Evolutionary conservation across 2,113 vertebrate genomes (phyloP).

Genomic region (Ailurus styani): DNA sequence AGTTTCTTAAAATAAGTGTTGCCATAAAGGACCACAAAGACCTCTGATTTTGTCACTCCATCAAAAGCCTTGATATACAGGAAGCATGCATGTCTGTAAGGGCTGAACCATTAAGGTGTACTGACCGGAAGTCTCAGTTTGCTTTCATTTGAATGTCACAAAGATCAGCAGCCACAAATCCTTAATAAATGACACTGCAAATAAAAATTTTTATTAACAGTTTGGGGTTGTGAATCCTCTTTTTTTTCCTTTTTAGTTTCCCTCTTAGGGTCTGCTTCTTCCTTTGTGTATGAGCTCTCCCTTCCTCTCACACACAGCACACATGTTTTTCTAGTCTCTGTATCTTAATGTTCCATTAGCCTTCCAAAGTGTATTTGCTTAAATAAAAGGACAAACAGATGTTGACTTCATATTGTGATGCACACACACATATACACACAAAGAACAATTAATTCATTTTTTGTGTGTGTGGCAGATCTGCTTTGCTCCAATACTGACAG

Average conservation of each 20-base stretch:
- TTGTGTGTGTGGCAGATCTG: neutral
- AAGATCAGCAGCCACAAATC: neutral
- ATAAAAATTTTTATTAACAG: neutral
- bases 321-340: neutral
- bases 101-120: neutral
- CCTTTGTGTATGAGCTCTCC: neutral
- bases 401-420: neutral
- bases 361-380: neutral
- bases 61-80: neutral
- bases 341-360: neutral
- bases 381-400: neutral
- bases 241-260: neutral
- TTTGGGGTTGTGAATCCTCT: neutral
- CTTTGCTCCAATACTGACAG: neutral
- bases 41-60: neutral
- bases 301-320: neutral
- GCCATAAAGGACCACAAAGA: neutral
- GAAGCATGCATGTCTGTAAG: neutral
- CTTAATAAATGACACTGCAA: neutral
- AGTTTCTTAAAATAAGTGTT: slow-evolving; percentile 51
- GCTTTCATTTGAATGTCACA: neutral
- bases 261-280: neutral
- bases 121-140: neutral
- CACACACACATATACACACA: neutral
- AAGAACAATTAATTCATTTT: neutral